Evolutionary conservation across 2,888 invertebrate genomes (phyloP), one percentile per base, ranked within the genome.

Genomic region (Standfussiana lucernea): DNA sequence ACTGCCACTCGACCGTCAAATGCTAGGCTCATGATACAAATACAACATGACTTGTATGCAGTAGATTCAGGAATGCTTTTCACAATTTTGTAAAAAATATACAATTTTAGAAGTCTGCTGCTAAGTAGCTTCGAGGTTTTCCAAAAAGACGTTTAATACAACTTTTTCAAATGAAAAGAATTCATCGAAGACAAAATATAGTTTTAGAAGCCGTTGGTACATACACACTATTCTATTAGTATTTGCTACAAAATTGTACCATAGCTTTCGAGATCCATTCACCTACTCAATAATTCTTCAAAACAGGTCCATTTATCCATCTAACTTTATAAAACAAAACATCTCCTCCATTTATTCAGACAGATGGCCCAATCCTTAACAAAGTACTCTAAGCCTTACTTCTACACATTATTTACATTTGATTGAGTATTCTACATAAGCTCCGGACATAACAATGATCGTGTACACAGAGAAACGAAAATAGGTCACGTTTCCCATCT

Each of bases 401-500:
- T 73, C 71, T 73, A 11, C 13, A 78, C 76, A 72, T 87, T 79
- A 77, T 81, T 83, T 76, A 64, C 77, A 40, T 77, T 88, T 86
- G 77, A 88, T 86, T 73, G 77, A 79, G 80, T 86, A 72, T 79
- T 86, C 76, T 70, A 86, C 80, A 80, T 87, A 75, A 72, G 79
- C 53, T 68, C 35, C 47, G 42, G 50, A 78, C 67, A 79, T 85
- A 85, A 87, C 85, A 87, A 79, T 85, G 83, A 81, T 85, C 65
- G 79, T 65, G 77, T 79, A 42, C 42, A 59, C 73, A 76, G 79
- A 87, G 75, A 89, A 86, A 84, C 84, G 82, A 84, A 88, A 86
- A 86, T 82, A 87, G 84, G 87, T 85, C 89, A 85, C 88, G 88
- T 89, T 89, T 89, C 76, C 88, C 86, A 87, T 88, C 85, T 87